Percentiles rank a stretch among this genome's conserved stretches.
phyloP scores from a whole-genome alignment of 1,140 invertebrate species.

The Leptinotarsa undecemlineata region DNA sequence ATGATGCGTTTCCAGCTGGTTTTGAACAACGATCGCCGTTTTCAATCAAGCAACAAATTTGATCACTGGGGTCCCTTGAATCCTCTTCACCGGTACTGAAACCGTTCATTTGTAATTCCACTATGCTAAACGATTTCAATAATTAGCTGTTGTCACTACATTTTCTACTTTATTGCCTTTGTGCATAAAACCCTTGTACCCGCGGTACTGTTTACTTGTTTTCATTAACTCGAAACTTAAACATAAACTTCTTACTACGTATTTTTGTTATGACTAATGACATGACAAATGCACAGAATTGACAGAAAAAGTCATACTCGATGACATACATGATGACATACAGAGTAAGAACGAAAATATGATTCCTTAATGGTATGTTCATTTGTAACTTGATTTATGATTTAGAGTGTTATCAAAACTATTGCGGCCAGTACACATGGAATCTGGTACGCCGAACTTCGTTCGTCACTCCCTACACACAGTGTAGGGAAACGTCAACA shows the following conservation, averaged over 20 bases:
- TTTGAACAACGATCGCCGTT: constrained; percentile 83
- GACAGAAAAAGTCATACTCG: too few relatives aligned
- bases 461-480: too few relatives aligned
- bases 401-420: too few relatives aligned
- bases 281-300: too few relatives aligned
- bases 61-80: constrained; percentile 78
- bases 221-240: background rate
- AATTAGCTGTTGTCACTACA: constrained; percentile 20
- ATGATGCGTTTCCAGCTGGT: constrained; percentile 92
- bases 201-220: background rate
- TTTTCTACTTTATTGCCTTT: background rate
- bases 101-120: constrained; percentile 68
- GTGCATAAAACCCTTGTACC: background rate
- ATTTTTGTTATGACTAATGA: too few relatives aligned
- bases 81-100: constrained; percentile 90
- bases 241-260: background rate
- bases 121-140: background rate
- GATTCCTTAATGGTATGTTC: too few relatives aligned
- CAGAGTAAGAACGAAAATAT: too few relatives aligned
- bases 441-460: too few relatives aligned
- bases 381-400: too few relatives aligned
- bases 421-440: too few relatives aligned
- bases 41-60: constrained; percentile 93
- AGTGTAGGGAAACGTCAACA: too few relatives aligned
- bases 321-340: too few relatives aligned